Conservation (phyloP, 2,797 vertebrate species). For the Silurus aristotelis region DNA sequence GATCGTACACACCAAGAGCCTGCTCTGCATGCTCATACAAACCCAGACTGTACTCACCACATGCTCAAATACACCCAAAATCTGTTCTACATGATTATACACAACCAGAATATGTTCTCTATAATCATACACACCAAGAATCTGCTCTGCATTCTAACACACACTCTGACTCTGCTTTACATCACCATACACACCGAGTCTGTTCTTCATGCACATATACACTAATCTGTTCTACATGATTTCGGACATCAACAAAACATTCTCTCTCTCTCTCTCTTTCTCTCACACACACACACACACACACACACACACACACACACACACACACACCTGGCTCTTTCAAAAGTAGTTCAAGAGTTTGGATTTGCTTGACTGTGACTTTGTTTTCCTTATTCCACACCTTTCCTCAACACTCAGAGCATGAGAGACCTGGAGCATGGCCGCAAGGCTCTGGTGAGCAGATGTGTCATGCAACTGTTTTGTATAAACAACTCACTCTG, state of each 20-base stretch:
- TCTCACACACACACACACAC: too few species aligned
- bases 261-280: neutral
- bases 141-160: too few species aligned
- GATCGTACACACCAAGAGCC: neutral
- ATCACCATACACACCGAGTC: neutral
- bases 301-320: too few species aligned
- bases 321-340: conserved; percentile 4
- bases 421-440: conserved; percentile 55
- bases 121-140: too few species aligned
- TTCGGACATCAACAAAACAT: too few species aligned
- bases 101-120: too few species aligned
- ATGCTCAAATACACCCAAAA: too few species aligned
- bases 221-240: too few species aligned
- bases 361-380: conserved; percentile 36
- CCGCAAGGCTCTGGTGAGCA: conserved; percentile 43
- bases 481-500: conserved; percentile 40
- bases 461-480: conserved; percentile 54
- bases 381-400: conserved; percentile 35
- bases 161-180: neutral
- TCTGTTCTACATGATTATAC: too few species aligned
- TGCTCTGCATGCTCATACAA: neutral
- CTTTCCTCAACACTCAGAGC: conserved; percentile 56
- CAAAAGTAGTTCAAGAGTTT: conserved; percentile 30
- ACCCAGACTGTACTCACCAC: too few species aligned
- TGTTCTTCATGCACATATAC: too few species aligned